Percentiles rank a stretch among this genome's conserved stretches.
Evolutionary conservation across 2,113 vertebrate genomes (phyloP).

Genomic region (Grus americana): DNA sequence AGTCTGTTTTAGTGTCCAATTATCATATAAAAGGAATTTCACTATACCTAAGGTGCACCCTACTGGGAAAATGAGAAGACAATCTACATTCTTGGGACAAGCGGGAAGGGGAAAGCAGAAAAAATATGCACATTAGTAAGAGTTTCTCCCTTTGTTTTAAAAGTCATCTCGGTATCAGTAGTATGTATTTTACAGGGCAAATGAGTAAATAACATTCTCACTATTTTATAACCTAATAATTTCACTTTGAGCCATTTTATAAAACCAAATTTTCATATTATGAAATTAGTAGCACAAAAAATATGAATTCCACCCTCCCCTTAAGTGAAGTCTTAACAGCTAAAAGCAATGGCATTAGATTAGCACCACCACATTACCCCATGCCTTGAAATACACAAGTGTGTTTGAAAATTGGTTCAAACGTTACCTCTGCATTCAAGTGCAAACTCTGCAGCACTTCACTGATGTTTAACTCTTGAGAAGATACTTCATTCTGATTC

Average conservation of each 20-base stretch:
- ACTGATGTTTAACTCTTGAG: neutral
- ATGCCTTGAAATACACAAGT: neutral
- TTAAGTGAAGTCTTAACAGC: neutral
- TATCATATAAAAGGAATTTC: neutral
- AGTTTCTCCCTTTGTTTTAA: neutral
- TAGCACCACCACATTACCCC: neutral
- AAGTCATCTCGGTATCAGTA: neutral
- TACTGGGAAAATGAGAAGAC: neutral
- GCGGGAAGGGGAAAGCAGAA: neutral
- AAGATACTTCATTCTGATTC: neutral
- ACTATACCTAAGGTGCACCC: neutral
- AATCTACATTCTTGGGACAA: neutral
- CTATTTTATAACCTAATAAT: neutral
- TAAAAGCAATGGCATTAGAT: neutral
- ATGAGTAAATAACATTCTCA: neutral
- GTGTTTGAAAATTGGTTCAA: neutral
- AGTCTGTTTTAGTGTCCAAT: neutral
- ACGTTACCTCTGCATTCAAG: conserved; percentile 28
- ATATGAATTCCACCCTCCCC: neutral
- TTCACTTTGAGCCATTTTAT: neutral
- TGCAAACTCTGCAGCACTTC: conserved; percentile 8
- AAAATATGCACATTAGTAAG: neutral
- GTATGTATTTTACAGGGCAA: neutral
- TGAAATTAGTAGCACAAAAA: neutral
- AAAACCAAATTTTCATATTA: neutral